Conservation (phyloP, 2,888 invertebrate genomes). For the Scaptomyza flava region DNA sequence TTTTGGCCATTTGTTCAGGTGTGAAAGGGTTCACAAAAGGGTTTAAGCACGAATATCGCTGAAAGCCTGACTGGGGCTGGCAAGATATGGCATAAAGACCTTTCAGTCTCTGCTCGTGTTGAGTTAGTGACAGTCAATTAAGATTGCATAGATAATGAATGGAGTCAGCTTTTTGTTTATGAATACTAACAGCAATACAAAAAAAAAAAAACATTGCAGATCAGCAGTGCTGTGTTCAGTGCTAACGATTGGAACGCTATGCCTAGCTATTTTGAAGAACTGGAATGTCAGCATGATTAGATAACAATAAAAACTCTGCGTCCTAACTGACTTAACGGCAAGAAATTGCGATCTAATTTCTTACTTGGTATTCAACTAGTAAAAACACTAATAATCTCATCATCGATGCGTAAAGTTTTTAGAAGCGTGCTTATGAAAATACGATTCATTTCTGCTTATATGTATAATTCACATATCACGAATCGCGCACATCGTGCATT, state of each 20-base stretch:
- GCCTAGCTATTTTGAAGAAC: neutral
- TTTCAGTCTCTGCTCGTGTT: slow-evolving; percentile 33
- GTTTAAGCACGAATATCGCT: slow-evolving; percentile 67
- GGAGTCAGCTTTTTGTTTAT: neutral
- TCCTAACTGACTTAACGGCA: neutral
- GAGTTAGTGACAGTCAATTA: slow-evolving; percentile 57
- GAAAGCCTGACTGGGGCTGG: slow-evolving; percentile 30
- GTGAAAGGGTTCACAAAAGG: slow-evolving; percentile 71
- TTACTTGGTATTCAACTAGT: neutral
- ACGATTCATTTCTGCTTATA: slow-evolving; percentile 29
- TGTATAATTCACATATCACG: slow-evolving; percentile 61
- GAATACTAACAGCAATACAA: slow-evolving; percentile 1
- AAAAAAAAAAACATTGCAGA: no score
- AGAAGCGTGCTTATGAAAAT: slow-evolving; percentile 10
- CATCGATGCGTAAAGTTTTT: slow-evolving; percentile 5
- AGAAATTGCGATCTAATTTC: neutral
- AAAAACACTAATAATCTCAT: neutral
- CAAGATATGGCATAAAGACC: slow-evolving; percentile 38
- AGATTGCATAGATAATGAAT: slow-evolving; percentile 46
- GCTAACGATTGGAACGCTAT: neutral
- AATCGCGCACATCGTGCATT: slow-evolving; percentile 51
- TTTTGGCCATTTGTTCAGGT: slow-evolving; percentile 55
- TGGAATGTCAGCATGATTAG: no score
- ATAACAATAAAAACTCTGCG: neutral
- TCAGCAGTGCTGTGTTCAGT: slow-evolving; percentile 1